phyloP scores from a whole-genome alignment of 1,140 invertebrate species.

The Papilio polytes region DNA sequence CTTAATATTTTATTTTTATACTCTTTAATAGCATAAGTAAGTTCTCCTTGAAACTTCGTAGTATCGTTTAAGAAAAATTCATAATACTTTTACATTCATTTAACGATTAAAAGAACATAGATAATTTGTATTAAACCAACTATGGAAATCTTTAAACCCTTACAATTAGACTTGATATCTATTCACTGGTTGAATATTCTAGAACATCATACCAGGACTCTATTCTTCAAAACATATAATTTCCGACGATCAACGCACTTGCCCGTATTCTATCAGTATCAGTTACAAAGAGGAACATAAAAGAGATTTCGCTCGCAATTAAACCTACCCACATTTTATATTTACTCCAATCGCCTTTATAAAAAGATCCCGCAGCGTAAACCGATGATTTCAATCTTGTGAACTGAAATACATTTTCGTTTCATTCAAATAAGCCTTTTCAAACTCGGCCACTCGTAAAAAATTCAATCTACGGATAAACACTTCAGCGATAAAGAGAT shows the following conservation, averaged over 20 bases:
- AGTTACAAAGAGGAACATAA: not conserved
- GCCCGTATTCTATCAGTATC: not conserved
- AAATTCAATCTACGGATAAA: constrained; percentile 47
- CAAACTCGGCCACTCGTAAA: constrained; percentile 41
- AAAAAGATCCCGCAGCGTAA: constrained; percentile 37
- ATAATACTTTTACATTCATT: too few relatives aligned
- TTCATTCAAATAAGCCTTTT: constrained; percentile 42
- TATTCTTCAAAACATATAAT: not conserved
- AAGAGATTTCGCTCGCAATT: constrained; percentile 4
- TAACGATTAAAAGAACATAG: too few relatives aligned
- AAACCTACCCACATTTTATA: constrained; percentile 34
- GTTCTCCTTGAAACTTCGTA: too few relatives aligned
- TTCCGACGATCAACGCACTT: not conserved
- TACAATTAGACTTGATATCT: too few relatives aligned
- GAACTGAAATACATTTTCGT: constrained; percentile 42
- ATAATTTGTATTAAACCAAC: too few relatives aligned
- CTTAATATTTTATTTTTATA: not conserved
- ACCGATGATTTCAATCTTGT: constrained; percentile 40
- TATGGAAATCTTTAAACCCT: too few relatives aligned
- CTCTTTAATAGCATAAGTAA: not conserved
- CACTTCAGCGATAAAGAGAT: constrained; percentile 47
- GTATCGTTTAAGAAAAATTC: too few relatives aligned
- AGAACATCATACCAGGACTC: not conserved
- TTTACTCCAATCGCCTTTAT: constrained; percentile 39
- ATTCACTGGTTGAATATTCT: not conserved